These are phyloP conservation scores for Sitophilus oryzae DNA, from an alignment of 1,140 invertebrate species.

Conservation along the genomic window DNA sequence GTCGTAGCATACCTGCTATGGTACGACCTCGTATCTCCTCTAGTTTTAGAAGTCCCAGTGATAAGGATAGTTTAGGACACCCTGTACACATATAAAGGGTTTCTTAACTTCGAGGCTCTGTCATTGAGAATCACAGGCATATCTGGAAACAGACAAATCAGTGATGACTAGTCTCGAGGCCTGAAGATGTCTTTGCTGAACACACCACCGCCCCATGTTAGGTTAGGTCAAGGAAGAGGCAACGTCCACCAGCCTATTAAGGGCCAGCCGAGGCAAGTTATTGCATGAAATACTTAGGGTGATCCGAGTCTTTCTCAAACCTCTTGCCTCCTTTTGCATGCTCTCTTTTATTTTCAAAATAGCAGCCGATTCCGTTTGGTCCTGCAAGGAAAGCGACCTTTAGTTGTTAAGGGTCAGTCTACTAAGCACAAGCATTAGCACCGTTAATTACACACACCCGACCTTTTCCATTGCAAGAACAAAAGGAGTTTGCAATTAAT, in stretches of 20 bases:
- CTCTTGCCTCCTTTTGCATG: constrained; percentile 99
- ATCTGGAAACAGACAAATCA: constrained; percentile 45
- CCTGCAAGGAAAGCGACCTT: constrained; percentile 68
- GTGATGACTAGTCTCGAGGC: constrained; percentile 43
- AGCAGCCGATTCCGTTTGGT: constrained; percentile 97
- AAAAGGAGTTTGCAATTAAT: no score
- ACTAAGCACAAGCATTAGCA: constrained; percentile 39
- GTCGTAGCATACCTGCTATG: no score
- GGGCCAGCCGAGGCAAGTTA: constrained; percentile 51
- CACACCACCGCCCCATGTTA: constrained; percentile 45
- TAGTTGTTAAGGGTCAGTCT: constrained; percentile 46
- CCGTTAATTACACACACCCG: constrained; percentile 16
- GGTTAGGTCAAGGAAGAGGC: constrained; percentile 42
- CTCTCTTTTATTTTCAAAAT: constrained; percentile 99
- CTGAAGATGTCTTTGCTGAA: constrained; percentile 39
- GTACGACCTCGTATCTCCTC: no score
- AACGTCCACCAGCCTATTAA: constrained; percentile 41
- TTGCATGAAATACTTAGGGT: constrained; percentile 95
- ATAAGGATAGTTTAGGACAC: no score
- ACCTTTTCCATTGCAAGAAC: no score
- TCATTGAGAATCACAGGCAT: constrained; percentile 41
- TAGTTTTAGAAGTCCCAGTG: no score
- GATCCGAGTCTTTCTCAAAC: constrained; percentile 97
- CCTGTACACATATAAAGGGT: no score
- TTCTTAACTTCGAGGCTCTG: no score